Percentiles rank a stretch among this genome's conserved stretches.
Evolutionary conservation across 1,140 invertebrate genomes (phyloP).

Genomic region (Oedothorax gibbosus): DNA sequence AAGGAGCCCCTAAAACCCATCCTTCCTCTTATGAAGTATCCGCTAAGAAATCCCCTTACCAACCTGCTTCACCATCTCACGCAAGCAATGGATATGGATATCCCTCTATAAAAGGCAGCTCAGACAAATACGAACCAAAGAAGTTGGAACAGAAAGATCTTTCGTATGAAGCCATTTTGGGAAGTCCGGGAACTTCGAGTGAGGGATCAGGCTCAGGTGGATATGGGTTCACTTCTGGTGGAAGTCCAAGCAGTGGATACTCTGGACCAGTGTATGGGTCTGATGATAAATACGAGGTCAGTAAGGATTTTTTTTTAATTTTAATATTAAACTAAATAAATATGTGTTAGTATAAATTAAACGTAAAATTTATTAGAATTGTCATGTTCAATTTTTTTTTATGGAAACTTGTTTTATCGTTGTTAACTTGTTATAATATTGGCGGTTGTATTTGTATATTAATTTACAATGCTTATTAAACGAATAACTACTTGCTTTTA

Average conservation of each 20-base stretch:
- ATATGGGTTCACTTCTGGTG: slow-evolving; percentile 25
- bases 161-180: slow-evolving; percentile 15
- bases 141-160: slow-evolving; percentile 36
- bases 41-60: slow-evolving; percentile 24
- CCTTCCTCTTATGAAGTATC: not conserved
- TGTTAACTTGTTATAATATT: too few species aligned
- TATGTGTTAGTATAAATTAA: not conserved
- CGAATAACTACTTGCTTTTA: too few species aligned
- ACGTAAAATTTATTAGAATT: too few species aligned
- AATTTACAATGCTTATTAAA: too few species aligned
- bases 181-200: slow-evolving; percentile 14
- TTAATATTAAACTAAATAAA: not conserved
- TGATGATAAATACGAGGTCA: slow-evolving; percentile 25
- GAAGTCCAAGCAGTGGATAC: not conserved
- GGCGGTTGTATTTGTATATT: too few species aligned
- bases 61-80: not conserved
- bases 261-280: slow-evolving; percentile 4
- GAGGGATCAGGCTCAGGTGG: slow-evolving; percentile 4
- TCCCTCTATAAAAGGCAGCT: not conserved
- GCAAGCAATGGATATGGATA: not conserved
- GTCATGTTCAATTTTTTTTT: too few species aligned
- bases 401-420: too few species aligned
- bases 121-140: not conserved
- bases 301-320: not conserved
- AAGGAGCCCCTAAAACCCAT: slow-evolving; percentile 10